Percentiles rank a stretch among this genome's conserved stretches.
phyloP scores from a whole-genome alignment of 1,140 invertebrate genomes.

The Heliothis virescens region DNA sequence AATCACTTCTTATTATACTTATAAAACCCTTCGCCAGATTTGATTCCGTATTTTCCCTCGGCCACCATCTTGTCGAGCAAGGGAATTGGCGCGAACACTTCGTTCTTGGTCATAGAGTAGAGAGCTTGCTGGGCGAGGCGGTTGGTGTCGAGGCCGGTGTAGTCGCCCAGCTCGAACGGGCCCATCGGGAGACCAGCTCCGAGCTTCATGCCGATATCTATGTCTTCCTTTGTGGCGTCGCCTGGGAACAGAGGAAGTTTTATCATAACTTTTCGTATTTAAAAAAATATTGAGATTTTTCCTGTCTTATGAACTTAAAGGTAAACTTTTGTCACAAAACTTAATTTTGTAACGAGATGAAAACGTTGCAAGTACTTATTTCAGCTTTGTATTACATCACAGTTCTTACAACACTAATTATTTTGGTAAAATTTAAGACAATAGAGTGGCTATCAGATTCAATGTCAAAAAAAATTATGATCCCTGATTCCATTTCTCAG shows the following conservation, averaged over 20 bases:
- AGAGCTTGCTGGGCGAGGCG: conserved; percentile 89
- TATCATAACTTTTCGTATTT: neutral
- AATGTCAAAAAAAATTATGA: too few relatives aligned
- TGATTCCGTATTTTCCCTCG: conserved; percentile 93
- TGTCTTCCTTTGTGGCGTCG: conserved; percentile 91
- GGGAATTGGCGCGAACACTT: conserved; percentile 89
- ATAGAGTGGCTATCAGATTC: too few relatives aligned
- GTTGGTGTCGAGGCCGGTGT: conserved; percentile 92
- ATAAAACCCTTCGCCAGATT: conserved; percentile 95
- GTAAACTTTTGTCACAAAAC: too few relatives aligned
- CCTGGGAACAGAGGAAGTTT: conserved; percentile 54
- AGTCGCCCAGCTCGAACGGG: conserved; percentile 93
- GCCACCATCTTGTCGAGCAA: conserved; percentile 91
- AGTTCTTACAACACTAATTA: too few relatives aligned
- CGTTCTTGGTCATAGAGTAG: conserved; percentile 91
- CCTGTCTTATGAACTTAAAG: too few relatives aligned
- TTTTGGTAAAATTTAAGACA: too few relatives aligned
- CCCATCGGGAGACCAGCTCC: conserved; percentile 95
- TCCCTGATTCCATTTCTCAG: too few relatives aligned
- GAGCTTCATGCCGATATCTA: conserved; percentile 95
- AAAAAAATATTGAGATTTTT: too few relatives aligned
- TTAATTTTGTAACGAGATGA: too few relatives aligned
- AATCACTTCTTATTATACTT: conserved; percentile 90
- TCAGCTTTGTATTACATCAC: too few relatives aligned
- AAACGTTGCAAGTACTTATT: too few relatives aligned